Evolutionary conservation across 2,888 invertebrate genomes (phyloP).

Genomic region (Ceramica pisi): DNA sequence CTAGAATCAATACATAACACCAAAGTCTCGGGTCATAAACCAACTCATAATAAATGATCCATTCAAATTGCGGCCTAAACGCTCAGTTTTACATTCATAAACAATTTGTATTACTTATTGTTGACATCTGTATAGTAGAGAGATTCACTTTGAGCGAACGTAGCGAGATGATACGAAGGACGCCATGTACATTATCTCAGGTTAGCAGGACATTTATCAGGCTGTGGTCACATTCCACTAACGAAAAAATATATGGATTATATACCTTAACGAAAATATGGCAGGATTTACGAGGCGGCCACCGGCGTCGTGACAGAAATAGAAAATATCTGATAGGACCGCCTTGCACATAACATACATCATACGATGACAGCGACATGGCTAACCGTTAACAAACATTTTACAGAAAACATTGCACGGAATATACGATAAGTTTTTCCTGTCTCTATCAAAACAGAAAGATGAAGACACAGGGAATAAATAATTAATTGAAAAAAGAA

Average conservation of each 20-base stretch:
- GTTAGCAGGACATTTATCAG: constrained; percentile 74
- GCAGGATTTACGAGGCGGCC: constrained; percentile 77
- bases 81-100: constrained; percentile 60
- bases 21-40: constrained; percentile 35
- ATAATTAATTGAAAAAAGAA: constrained; percentile 35
- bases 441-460: constrained; percentile 24
- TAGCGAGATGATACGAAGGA: constrained; percentile 52
- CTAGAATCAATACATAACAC: constrained; percentile 49
- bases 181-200: constrained; percentile 66
- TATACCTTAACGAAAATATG: constrained; percentile 80
- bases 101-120: constrained; percentile 66
- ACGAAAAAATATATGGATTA: constrained; percentile 80
- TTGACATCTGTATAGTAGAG: constrained; percentile 62
- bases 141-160: constrained; percentile 58
- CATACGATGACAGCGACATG: constrained; percentile 80
- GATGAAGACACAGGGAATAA: constrained; percentile 33
- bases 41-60: constrained; percentile 53
- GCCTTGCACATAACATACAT: constrained; percentile 80
- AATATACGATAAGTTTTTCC: constrained; percentile 53
- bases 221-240: constrained; percentile 74
- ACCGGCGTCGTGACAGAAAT: constrained; percentile 85
- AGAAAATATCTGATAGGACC: constrained; percentile 82
- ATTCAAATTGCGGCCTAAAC: constrained; percentile 54
- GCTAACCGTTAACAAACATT: constrained; percentile 77
- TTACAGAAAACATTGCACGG: constrained; percentile 36